These are phyloP conservation scores for Microchirus variegatus DNA, from an alignment of 2,797 vertebrate species.

Conservation along the genomic window DNA sequence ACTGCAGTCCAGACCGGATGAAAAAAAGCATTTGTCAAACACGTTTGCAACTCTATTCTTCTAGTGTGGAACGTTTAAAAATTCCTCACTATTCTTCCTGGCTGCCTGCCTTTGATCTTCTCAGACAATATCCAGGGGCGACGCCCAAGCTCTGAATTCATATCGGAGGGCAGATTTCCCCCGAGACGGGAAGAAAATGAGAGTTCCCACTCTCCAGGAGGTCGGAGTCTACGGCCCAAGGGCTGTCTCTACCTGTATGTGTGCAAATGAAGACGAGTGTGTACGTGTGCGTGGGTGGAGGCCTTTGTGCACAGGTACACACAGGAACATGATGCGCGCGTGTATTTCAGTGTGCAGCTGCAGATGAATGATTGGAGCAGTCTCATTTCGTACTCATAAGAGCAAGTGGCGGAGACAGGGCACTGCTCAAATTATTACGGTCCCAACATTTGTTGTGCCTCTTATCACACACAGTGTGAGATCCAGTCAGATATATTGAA, in stretches of 20 bases:
- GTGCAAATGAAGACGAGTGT: conserved; percentile 27
- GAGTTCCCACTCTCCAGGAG: conserved; percentile 75
- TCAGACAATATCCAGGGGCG: conserved; percentile 77
- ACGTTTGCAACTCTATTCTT: conserved; percentile 48
- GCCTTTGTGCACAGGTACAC: conserved; percentile 32
- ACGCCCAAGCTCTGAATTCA: conserved; percentile 78
- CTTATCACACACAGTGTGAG: conserved; percentile 64
- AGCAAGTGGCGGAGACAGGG: conserved; percentile 28
- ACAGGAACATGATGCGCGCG: conserved; percentile 8
- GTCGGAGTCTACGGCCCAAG: conserved; percentile 59
- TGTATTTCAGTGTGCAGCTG: neutral
- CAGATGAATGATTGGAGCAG: conserved; percentile 11
- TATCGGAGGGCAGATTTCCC: conserved; percentile 83
- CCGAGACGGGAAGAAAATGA: conserved; percentile 78
- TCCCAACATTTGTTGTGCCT: conserved; percentile 65
- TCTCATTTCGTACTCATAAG: conserved; percentile 30
- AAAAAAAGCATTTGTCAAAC: conserved; percentile 66
- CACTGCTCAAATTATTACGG: conserved; percentile 61
- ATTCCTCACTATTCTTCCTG: conserved; percentile 60
- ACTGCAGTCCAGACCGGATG: conserved; percentile 48
- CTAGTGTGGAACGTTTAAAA: conserved; percentile 57
- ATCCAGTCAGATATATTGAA: conserved; percentile 73
- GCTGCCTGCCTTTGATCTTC: conserved; percentile 72
- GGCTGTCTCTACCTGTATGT: conserved; percentile 63
- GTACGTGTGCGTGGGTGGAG: conserved; percentile 34